Base-by-base conservation (phyloP, 2,888 invertebrate species). In the Dromius quadrimaculatus region DNA sequence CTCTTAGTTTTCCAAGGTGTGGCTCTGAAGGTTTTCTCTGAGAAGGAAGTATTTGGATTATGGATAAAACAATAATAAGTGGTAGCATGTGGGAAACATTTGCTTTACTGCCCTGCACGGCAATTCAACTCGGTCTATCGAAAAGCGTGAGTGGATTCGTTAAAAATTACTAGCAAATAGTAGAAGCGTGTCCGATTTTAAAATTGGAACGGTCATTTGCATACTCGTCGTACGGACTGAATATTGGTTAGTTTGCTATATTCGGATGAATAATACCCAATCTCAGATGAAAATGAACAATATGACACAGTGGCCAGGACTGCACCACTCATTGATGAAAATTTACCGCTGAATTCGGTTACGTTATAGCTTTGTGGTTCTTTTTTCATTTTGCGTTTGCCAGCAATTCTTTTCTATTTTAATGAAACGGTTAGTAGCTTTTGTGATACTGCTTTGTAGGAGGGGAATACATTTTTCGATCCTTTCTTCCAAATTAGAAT, bases 91-190 rank as follows among this genome's bases (percentile, higher is more conserved):
- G n/a, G n/a, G n/a, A n/a, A n/a, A n/a, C n/a, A n/a, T n/a, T n/a
- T n/a, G n/a, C n/a, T n/a, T n/a, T 47, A 47, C 19, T 20, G 47
- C n/a, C 22, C 19, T 47, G 47, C 20, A 47, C 19, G 23, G 13
- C 47, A 28, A 54, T 23, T 54, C 28, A 54, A 28, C 23, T 13
- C 5, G 28, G 50, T 28, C 50, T 28, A 54, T 23, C 28, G 11
- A 28, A 8, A 28, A 28, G 28, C 50, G 50, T 54, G 43, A 50
- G 50, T 68, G 68, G 45, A 68, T 68, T 43, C 57, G 68, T 68
- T 59, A 68, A 68, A 68, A 68, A 59, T 68, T 59, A 68, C 68
- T 41, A 59, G 38, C 68, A 68, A 68, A 59, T 68, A 59, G 59
- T 23, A 36, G 59, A 59, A 59, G 41, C 66, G 59, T 59, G 36